A percentile compares a stretch with the other conserved stretches of the same genome.
phyloP scores from a whole-genome alignment of 2,888 invertebrate species.

The Parnassius glacialis region DNA sequence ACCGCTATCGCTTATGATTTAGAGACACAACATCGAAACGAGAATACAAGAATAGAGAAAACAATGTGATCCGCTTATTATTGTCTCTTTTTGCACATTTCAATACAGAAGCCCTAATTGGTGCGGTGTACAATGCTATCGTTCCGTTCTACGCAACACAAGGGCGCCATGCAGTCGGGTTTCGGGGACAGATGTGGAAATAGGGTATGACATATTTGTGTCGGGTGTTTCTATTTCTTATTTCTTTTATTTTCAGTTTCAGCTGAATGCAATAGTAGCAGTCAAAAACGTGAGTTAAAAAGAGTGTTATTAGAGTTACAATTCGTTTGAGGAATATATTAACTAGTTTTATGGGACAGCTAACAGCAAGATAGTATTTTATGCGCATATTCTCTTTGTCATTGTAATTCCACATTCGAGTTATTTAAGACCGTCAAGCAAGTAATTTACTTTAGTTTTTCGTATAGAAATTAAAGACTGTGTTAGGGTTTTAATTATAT shows the following conservation, averaged over 20 bases:
- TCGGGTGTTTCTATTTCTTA: not conserved
- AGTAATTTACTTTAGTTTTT: too few species aligned
- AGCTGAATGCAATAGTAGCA: not conserved
- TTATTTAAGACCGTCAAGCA: too few species aligned
- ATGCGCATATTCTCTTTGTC: too few species aligned
- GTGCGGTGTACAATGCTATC: conserved; percentile 5
- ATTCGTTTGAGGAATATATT: too few species aligned
- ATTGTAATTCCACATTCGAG: too few species aligned
- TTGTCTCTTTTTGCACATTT: conserved; percentile 14
- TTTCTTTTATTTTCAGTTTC: conserved; percentile 7
- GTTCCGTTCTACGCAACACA: not conserved
- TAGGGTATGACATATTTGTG: conserved; percentile 10
- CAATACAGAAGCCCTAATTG: conserved; percentile 14
- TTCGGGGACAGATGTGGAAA: conserved; percentile 12
- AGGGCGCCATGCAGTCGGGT: not conserved
- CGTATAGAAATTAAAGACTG: too few species aligned
- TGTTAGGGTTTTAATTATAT: too few species aligned
- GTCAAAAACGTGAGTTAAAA: conserved; percentile 16
- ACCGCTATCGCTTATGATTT: conserved; percentile 18
- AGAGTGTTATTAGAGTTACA: not conserved
- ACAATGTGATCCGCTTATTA: conserved; percentile 26
- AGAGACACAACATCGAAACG: not conserved
- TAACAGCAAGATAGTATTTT: too few species aligned
- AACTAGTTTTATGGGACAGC: too few species aligned
- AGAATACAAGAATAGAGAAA: conserved; percentile 16